Base-by-base conservation (phyloP, 2,888 invertebrate genomes). In the Parthenolecanium corni region DNA sequence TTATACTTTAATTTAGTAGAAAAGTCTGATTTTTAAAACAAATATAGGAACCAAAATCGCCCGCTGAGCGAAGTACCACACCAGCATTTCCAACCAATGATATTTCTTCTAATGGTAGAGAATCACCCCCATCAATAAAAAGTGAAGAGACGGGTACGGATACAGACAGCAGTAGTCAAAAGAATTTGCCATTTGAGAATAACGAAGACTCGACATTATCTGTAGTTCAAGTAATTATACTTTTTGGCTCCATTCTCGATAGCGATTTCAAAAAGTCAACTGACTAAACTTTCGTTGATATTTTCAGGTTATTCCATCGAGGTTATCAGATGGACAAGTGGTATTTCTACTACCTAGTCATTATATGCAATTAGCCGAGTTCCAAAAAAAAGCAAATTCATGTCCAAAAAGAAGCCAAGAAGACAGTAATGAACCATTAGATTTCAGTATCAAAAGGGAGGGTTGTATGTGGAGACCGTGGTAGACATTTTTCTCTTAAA, bases 301-400 rank as follows among this genome's bases (percentile, higher is more conserved):
- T 52, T 56, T 73, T 1, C 73, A 77, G 69, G 76, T 78, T 53
- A 78, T 78, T 68, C 78, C 78, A 0, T 78, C 79, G 20, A 75
- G 80, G 64, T 73, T 78, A 62, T 79, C 80, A 24, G 80, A 81
- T 68, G 80, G 80, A 2, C 80, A 80, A 68, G 80, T 80, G 44
- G 80, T 81, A 18, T 78, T 81, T 69, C 74, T 81, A 2, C 72
- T 81, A 44, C 81, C 81, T 44, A 80, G 80, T 70, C 80, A 81
- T 70, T 81, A 81, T 71, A 77, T 81, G 11, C 80, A 81, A 40
- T 51, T 61, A 24, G 49, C 69, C 68, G 80, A 52, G 79, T 80
- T 1, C 78, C 78, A 3, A 79, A 79, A 57, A 65, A 67, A 31
- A n/a, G 49, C 49, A 40, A 51, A 21, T 9, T n/a, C 49, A 23